Conservation (phyloP, 1,140 invertebrate genomes). For the Ostrea edulis region DNA sequence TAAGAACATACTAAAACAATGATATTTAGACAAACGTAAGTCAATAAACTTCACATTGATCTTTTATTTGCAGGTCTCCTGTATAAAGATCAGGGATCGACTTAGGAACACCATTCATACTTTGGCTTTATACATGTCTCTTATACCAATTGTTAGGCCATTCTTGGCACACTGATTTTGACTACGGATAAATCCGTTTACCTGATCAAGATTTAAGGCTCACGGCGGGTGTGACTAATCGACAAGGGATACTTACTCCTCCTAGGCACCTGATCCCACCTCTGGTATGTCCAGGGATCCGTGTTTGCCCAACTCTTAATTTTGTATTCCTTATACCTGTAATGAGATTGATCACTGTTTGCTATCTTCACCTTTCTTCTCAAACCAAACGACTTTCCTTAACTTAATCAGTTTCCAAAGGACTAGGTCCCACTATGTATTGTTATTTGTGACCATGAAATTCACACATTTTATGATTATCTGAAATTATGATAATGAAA, state of each 20-base stretch:
- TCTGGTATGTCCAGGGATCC: no score
- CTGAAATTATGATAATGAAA: no score
- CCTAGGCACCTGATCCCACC: no score
- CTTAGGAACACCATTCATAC: background rate
- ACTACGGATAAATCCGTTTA: no score
- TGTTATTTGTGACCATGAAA: background rate
- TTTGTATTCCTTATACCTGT: background rate
- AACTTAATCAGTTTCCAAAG: background rate
- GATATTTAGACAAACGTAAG: background rate
- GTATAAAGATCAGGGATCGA: background rate
- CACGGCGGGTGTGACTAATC: no score
- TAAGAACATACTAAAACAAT: background rate
- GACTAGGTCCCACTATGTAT: background rate
- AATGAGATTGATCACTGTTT: background rate
- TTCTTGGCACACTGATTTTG: no score
- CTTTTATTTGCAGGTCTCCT: slow-evolving; percentile 2
- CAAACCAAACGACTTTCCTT: background rate
- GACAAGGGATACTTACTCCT: no score
- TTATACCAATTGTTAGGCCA: no score
- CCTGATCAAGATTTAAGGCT: no score
- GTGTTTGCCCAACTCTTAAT: background rate
- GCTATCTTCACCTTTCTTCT: background rate
- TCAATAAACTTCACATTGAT: background rate
- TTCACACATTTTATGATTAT: no score
- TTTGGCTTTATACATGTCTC: background rate